A percentile compares a stretch with the other conserved stretches of the same genome.
Evolutionary conservation across 2,888 invertebrate species (phyloP).

Genomic region (Lomographa bimaculata): DNA sequence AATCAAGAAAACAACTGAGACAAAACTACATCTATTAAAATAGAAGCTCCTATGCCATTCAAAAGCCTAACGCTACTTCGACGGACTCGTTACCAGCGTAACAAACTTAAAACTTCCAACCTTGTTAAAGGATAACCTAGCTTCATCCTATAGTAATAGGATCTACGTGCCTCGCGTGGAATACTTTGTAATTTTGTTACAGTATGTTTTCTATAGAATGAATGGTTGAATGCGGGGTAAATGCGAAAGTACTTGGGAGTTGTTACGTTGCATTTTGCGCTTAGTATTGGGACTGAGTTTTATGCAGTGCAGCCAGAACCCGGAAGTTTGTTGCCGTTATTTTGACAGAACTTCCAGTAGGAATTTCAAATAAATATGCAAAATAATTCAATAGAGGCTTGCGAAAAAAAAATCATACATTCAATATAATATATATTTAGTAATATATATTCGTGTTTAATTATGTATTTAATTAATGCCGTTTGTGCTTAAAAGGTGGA

Average conservation of each 20-base stretch:
- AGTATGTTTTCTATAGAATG: slow-evolving; percentile 25
- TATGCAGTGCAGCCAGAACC: too few species aligned
- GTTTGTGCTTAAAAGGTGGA: too few species aligned
- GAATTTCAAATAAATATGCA: too few species aligned
- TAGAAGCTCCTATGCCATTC: slow-evolving; percentile 10
- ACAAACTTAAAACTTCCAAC: slow-evolving; percentile 20
- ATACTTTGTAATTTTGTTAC: slow-evolving; percentile 24
- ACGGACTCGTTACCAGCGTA: slow-evolving; percentile 21
- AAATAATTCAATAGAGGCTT: too few species aligned
- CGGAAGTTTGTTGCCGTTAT: too few species aligned
- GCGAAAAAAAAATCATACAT: too few species aligned
- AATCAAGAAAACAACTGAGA: slow-evolving; percentile 15
- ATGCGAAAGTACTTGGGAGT: slow-evolving; percentile 20
- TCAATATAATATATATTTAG: too few species aligned
- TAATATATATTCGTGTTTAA: too few species aligned
- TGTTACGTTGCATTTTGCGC: slow-evolving; percentile 20
- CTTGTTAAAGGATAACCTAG: slow-evolving; percentile 12
- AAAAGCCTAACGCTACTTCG: slow-evolving; percentile 24
- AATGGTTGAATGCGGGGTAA: slow-evolving; percentile 22
- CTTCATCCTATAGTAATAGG: slow-evolving; percentile 8
- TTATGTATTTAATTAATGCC: too few species aligned
- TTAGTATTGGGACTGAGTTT: slow-evolving; percentile 7
- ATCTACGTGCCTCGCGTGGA: slow-evolving; percentile 3
- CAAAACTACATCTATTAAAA: slow-evolving; percentile 21
- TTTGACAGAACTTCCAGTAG: too few species aligned